Conservation (phyloP, 2,888 invertebrate genomes). For the Lepeophtheirus nordmannii region DNA sequence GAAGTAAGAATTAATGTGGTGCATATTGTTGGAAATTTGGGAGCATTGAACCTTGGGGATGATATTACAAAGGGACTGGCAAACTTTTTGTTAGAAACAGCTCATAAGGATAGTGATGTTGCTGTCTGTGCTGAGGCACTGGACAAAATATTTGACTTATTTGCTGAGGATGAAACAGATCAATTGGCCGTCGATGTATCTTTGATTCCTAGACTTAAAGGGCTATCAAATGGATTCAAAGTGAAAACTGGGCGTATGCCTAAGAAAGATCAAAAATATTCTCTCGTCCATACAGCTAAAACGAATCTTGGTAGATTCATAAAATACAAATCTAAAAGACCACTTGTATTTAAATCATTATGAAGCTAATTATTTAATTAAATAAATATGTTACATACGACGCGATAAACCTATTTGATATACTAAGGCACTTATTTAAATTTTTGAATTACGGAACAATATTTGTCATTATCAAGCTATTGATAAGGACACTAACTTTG, state of each 20-base stretch:
- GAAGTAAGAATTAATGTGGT: conserved; percentile 30
- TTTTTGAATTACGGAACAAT: no score
- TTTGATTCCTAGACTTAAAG: conserved; percentile 45
- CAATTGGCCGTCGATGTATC: conserved; percentile 46
- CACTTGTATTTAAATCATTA: background rate
- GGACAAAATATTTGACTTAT: conserved; percentile 58
- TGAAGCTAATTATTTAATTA: background rate
- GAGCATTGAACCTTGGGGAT: conserved; percentile 25
- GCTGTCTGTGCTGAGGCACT: conserved; percentile 58
- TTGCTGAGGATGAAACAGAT: conserved; percentile 57
- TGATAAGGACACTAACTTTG: no score
- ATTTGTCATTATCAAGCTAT: no score
- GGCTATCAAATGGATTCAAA: conserved; percentile 46
- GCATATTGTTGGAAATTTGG: conserved; percentile 29
- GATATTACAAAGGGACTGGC: conserved; percentile 31
- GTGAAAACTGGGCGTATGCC: conserved; percentile 50
- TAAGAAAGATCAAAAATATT: conserved; percentile 48
- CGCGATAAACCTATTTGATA: background rate
- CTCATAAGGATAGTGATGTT: conserved; percentile 45
- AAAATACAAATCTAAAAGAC: conserved; percentile 45
- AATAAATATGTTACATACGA: background rate
- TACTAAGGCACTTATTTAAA: no score
- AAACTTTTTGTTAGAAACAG: conserved; percentile 45
- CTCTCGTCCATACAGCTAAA: conserved; percentile 50
- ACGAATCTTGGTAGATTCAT: conserved; percentile 54